Conservation (phyloP, 2,888 invertebrate species). For the Papilio demoleus region DNA sequence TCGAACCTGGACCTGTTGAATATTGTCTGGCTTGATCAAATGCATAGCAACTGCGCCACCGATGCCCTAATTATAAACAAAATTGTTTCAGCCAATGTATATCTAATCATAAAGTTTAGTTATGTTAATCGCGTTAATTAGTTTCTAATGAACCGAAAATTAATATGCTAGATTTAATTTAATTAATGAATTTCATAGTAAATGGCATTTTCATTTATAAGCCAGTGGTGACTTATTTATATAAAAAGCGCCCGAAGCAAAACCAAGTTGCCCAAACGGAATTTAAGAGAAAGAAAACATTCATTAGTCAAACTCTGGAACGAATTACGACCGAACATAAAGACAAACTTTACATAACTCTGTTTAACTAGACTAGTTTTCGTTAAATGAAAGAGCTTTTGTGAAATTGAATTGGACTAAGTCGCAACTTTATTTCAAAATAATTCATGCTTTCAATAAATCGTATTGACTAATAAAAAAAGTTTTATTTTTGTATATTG, state of each 20-base stretch:
- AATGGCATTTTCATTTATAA: conserved; percentile 13
- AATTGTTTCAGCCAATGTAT: no score
- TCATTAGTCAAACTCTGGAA: conserved; percentile 39
- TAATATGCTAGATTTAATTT: no score
- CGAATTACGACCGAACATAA: conserved; percentile 37
- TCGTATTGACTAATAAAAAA: background rate
- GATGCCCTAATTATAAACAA: no score
- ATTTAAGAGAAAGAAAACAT: conserved; percentile 44
- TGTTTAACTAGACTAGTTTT: conserved; percentile 39
- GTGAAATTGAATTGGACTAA: conserved; percentile 12
- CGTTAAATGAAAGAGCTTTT: conserved; percentile 37
- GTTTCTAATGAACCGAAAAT: no score
- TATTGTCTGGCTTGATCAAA: no score
- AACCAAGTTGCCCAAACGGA: conserved; percentile 38
- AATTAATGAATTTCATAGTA: no score
- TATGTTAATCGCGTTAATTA: no score
- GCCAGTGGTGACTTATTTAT: conserved; percentile 28
- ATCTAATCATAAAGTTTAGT: no score
- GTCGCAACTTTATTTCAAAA: conserved; percentile 17
- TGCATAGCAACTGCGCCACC: no score
- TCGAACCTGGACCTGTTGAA: no score
- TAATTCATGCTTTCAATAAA: background rate
- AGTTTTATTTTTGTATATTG: no score
- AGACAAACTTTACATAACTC: conserved; percentile 38
- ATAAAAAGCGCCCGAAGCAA: conserved; percentile 31